Evolutionary conservation across 2,888 invertebrate species (phyloP), one percentile per base, ranked within the genome.

Genomic region (Machimus rusticus): DNA sequence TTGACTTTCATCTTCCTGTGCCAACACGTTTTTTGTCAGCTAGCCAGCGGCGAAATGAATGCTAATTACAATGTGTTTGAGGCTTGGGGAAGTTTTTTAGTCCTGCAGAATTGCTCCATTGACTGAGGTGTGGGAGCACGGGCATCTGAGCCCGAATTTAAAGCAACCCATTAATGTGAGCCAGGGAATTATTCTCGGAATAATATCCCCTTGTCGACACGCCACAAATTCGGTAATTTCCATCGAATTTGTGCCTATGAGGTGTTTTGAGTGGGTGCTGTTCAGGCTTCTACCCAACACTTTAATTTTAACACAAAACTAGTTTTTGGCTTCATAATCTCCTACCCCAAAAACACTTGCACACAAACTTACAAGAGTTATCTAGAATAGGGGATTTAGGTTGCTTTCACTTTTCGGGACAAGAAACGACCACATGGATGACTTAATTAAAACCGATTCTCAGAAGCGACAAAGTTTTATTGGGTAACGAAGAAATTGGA

Each of bases 401-500:
- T 6, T 34, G 81, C 34, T 81, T 55, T 81, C 55, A 28, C 28
- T 81, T 81, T 81, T 55, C 28, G 66, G 66, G 39, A 12, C 55
- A 31, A 81, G 55, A 14, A 34, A 51, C 55, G 31, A 51, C 81
- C 81, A 55, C 81, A 81, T 31, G 23, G 12, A 81, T 55, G 55
- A 81, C 51, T 81, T 81, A 81, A 81, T 81, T 81, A 81, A 81
- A 81, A 81, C 19, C 81, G 12, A 51, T 81, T 81, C 43, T 6
- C 39, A 39, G 28, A 81, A 81, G 51, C 81, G 55, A 81, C 81
- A 81, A 81, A 81, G 81, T 81, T 81, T 81, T 81, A 81, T 81
- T 81, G 51, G 34, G 28, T 81, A 81, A 51, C 28, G 81, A 81
- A 81, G 81, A 46, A 81, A 51, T 46, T 79, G 51, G 51, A 31